Conservation (phyloP, 2,888 invertebrate species). For the Phymatocera aterrima region DNA sequence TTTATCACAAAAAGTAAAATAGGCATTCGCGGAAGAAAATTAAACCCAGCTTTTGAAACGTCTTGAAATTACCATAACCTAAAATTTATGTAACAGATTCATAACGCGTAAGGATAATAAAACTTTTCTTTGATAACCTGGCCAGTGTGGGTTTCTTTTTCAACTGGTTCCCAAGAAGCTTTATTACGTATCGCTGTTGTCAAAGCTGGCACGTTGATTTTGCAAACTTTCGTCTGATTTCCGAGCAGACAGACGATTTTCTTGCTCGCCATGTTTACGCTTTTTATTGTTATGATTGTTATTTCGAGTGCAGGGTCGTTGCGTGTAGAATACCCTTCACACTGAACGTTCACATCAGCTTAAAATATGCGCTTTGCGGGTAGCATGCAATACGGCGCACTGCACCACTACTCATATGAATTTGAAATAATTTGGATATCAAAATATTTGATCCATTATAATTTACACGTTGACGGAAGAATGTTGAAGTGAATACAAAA, state of each 20-base stretch:
- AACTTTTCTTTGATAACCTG: constrained; percentile 73
- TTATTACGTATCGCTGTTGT: constrained; percentile 54
- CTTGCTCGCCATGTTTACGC: constrained; percentile 64
- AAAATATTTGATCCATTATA: too few species aligned
- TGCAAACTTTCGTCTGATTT: constrained; percentile 57
- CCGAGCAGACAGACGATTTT: constrained; percentile 58
- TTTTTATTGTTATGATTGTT: too few species aligned
- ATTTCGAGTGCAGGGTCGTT: too few species aligned
- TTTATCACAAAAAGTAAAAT: background rate
- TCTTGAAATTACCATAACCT: constrained; percentile 30
- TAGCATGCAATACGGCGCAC: too few species aligned
- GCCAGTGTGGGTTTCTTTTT: constrained; percentile 78
- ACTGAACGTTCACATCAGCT: too few species aligned
- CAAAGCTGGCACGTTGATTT: constrained; percentile 51
- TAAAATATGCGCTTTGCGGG: too few species aligned
- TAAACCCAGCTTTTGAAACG: background rate
- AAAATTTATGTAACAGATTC: constrained; percentile 42
- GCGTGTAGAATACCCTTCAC: too few species aligned
- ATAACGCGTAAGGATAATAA: constrained; percentile 45
- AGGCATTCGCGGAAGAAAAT: background rate
- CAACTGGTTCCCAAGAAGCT: constrained; percentile 67
- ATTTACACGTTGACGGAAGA: too few species aligned
- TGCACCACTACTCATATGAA: too few species aligned
- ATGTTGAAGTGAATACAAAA: too few species aligned
- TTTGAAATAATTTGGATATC: too few species aligned